A percentile compares a stretch with the other conserved stretches of the same genome.
These are phyloP conservation scores for Bothrops jararaca DNA, from an alignment of 2,113 vertebrate species.

Conservation along the genomic window DNA sequence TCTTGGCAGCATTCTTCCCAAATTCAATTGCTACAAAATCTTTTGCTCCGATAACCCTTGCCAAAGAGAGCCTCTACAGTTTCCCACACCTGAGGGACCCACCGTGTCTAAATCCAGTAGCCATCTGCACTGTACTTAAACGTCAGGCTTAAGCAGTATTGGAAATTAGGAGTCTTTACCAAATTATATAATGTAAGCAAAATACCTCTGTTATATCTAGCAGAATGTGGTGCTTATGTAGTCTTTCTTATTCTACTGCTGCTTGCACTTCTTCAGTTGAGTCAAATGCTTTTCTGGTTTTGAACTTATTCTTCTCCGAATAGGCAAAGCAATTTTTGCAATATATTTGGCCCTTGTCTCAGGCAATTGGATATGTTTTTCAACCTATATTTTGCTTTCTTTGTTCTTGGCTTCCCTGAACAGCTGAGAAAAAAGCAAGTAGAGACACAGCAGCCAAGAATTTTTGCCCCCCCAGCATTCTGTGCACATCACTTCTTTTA, in stretches of 20 bases:
- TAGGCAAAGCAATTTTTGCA: neutral
- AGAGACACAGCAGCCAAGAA: neutral
- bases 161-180: neutral
- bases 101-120: neutral
- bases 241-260: neutral
- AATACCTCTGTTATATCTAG: neutral
- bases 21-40: neutral
- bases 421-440: neutral
- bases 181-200: neutral
- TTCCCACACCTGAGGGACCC: neutral
- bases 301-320: neutral
- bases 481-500: neutral
- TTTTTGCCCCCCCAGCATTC: conserved; percentile 20
- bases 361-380: neutral
- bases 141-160: neutral
- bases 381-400: neutral
- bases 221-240: neutral
- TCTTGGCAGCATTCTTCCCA: neutral
- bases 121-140: neutral
- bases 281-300: neutral
- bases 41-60: neutral
- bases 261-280: neutral
- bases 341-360: neutral
- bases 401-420: neutral
- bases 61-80: neutral